A percentile compares a stretch with the other conserved stretches of the same genome.
These are phyloP conservation scores for Eupithecia subumbrata DNA, from an alignment of 2,888 invertebrate species.

Conservation along the genomic window DNA sequence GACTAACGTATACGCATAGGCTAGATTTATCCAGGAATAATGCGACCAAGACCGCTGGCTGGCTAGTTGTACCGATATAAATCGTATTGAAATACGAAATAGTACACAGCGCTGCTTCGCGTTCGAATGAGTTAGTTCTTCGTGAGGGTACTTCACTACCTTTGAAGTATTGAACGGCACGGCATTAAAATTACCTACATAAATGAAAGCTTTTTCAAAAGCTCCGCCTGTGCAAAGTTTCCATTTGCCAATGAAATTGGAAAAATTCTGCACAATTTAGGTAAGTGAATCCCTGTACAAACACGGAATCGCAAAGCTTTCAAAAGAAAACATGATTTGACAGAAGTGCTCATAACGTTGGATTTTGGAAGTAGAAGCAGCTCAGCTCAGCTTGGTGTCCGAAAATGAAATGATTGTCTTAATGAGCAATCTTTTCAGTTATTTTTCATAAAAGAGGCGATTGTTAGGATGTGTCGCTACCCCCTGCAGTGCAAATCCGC, in stretches of 20 bases:
- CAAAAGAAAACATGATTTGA: neutral
- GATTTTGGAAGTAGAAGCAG: neutral
- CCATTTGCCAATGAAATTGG: neutral
- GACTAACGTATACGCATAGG: neutral
- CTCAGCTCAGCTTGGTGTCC: neutral
- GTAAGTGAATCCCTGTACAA: neutral
- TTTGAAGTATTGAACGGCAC: neutral
- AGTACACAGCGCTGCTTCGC: neutral
- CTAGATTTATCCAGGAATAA: neutral
- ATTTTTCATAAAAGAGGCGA: neutral
- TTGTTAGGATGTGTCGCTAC: neutral
- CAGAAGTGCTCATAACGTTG: neutral
- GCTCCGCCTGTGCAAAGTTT: constrained; percentile 9
- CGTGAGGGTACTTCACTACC: neutral
- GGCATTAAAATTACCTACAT: neutral
- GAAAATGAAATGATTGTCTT: neutral
- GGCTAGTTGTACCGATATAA: neutral
- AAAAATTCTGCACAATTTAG: neutral
- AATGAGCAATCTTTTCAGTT: neutral
- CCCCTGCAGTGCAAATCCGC: constrained; percentile 12
- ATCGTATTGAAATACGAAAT: too few species aligned
- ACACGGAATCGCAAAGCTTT: neutral
- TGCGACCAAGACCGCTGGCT: neutral
- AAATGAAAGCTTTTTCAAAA: neutral
- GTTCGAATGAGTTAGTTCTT: neutral